Conservation (phyloP, 2,797 vertebrate species). For the Chromis chromis region DNA sequence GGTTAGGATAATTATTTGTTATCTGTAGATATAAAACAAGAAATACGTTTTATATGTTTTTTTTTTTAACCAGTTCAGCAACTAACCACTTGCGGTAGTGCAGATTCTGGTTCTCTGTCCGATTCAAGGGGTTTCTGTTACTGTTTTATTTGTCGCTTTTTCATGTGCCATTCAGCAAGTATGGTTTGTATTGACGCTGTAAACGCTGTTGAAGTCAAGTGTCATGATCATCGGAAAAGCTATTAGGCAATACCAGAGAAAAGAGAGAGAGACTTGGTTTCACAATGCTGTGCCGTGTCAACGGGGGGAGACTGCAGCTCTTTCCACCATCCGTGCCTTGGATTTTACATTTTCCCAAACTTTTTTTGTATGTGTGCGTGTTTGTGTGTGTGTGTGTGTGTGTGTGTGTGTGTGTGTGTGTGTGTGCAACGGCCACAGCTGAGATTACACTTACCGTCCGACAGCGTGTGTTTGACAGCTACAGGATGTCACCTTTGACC, state of each 20-base stretch:
- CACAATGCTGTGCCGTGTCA: conserved; percentile 37
- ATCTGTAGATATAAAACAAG: conserved; percentile 55
- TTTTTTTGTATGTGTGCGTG: conserved; percentile 23
- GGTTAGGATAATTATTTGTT: conserved; percentile 76
- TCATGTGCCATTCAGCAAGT: conserved; percentile 33
- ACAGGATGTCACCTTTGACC: conserved; percentile 87
- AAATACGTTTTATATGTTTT: conserved; percentile 67
- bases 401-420: conserved; percentile 14
- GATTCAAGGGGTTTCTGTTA: conserved; percentile 6
- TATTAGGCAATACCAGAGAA: conserved; percentile 38
- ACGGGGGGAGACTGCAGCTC: conserved; percentile 26
- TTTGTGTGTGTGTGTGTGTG: conserved; percentile 13
- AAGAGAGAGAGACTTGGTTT: conserved; percentile 34
- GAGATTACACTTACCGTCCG: conserved; percentile 80
- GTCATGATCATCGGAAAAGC: conserved; percentile 42
- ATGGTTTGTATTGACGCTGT: conserved; percentile 52
- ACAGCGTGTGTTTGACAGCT: conserved; percentile 76
- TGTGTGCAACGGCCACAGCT: conserved; percentile 71
- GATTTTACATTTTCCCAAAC: conserved; percentile 31
- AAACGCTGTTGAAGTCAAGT: conserved; percentile 26
- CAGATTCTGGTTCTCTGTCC: conserved; percentile 68
- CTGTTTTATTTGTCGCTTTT: background rate
- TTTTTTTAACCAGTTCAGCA: conserved; percentile 60
- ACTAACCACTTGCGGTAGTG: conserved; percentile 65
- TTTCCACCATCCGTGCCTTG: conserved; percentile 76